Base-by-base conservation (phyloP, 2,113 vertebrate genomes). In the Odocoileus virginianus region DNA sequence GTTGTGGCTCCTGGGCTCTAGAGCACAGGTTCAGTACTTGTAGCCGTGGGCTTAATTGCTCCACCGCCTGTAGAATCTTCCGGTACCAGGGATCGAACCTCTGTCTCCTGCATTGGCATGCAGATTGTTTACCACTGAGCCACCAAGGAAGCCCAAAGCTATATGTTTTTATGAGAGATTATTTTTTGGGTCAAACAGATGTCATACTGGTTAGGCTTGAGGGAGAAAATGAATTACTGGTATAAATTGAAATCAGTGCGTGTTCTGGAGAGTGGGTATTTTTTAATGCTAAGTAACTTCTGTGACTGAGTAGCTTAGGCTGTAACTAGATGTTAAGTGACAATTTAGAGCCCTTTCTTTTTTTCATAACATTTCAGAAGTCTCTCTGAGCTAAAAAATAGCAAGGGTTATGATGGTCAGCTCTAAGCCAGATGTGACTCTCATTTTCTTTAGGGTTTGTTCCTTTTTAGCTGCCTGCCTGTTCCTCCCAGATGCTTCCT, bases 401-500 rank as follows among this genome's bases (percentile, higher is more conserved):
- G 89, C 86, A 95, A 87, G 61, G 50, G 43, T 92, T 95, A 60
- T 76, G n/a, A 95, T 96, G 36, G 60, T 97, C 95, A 97, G 74
- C 89, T 89, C 50, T 88, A 89, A 94, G 52, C 84, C 95, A 97
- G 94, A 97, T 92, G 79, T 93, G 78, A 93, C 95, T 97, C 90
- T 96, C 52, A 88, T 93, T 96, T 98, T 97, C 92, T 97, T 96
- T 94, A 76, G 89, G 71, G 95, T 74, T 96, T 98, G 93, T 97
- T 98, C 97, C 82, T 98, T 98, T 98, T 96, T 97, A 98, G 96
- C 61, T 97, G 95, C 87, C 50, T 98, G 95, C 67, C 81, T 98
- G 90, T 97, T 98, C 81, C 97, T 97, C 92, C 93, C 96, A 98
- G 97, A 98, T 98, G 97, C 97, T 98, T 98, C 96, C 97, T 95